Evolutionary conservation across 1,140 invertebrate species (phyloP), one percentile per base, ranked within the genome.

Genomic region (Vollenhovia emeryi): DNA sequence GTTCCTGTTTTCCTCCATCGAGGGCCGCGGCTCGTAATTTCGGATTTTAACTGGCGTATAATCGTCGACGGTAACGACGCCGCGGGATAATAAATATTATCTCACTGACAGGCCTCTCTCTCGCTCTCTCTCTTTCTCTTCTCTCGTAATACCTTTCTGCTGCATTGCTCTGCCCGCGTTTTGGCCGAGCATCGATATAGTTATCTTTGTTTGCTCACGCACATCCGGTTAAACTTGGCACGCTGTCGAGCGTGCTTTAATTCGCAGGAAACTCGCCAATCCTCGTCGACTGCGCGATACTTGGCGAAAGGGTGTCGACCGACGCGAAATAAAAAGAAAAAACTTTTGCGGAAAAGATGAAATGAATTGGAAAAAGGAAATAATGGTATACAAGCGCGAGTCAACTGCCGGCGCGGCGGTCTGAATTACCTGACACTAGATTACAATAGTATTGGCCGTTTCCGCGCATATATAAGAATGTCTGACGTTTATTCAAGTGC

Each of bases 141-240:
- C 57, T 13, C 4, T 24, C 9, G 33, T 57, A 57, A 74, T 66
- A 43, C 0, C 36, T 7, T 76, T 33, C 33, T 40, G 27, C 43
- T 24, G 43, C 48, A 18, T 60, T 40, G 40, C 36, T 71, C 13
- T 66, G 40, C 30, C 13, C 48, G 27, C 45, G 33, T 79, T 74
- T 69, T 57, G 30, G 13, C 36, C 48, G 50, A 45, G 27, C 57
- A 84, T 79, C 73, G 73, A 62, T 43, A 66, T 55, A 78, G 73
- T 80, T 80, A 85, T 85, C 83, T 85, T 60, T 79, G 83, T 85
- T 85, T 85, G 83, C 43, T 66, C 60, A 85, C 74, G 60, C 78
- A 80, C 78, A 68, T 82, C 78, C 66, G 66, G 66, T 57, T 73
- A 71, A 82, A 73, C 66, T 71, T 82, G 78, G 66, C 78, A 73